These are phyloP conservation scores for Nephrotoma appendiculata DNA, from an alignment of 2,888 invertebrate genomes.

Conservation along the genomic window DNA sequence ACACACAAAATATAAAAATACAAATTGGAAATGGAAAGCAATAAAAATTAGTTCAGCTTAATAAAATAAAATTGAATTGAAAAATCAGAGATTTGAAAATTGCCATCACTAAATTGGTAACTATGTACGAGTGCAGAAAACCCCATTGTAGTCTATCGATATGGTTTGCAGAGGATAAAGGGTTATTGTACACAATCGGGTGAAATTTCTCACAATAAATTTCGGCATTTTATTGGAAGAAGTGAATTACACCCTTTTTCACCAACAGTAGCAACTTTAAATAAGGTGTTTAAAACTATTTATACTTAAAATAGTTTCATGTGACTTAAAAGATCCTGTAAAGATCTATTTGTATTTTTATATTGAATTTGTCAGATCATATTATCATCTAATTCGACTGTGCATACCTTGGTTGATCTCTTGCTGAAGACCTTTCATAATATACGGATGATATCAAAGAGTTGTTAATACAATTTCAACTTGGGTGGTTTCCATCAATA, in stretches of 20 bases:
- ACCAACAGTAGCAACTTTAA: neutral
- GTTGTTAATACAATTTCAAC: neutral
- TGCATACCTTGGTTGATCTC: too few relatives aligned
- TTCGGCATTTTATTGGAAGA: neutral
- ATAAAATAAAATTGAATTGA: neutral
- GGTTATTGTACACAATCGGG: neutral
- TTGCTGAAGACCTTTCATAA: neutral
- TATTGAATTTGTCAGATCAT: too few relatives aligned
- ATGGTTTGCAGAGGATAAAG: neutral
- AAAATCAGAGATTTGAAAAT: neutral
- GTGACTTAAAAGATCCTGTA: neutral
- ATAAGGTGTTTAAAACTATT: neutral
- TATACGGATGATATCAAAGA: neutral
- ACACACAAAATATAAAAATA: neutral
- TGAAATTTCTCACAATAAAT: neutral
- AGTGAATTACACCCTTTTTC: neutral
- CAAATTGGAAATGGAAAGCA: neutral
- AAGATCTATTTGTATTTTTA: too few relatives aligned
- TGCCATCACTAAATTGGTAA: neutral
- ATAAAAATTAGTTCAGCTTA: neutral
- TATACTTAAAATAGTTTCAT: neutral
- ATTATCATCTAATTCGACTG: too few relatives aligned
- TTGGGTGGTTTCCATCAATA: neutral
- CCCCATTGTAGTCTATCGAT: neutral
- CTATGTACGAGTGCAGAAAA: neutral